Evolutionary conservation across 2,113 vertebrate species (phyloP).

Genomic region (Bufo gargarizans): DNA sequence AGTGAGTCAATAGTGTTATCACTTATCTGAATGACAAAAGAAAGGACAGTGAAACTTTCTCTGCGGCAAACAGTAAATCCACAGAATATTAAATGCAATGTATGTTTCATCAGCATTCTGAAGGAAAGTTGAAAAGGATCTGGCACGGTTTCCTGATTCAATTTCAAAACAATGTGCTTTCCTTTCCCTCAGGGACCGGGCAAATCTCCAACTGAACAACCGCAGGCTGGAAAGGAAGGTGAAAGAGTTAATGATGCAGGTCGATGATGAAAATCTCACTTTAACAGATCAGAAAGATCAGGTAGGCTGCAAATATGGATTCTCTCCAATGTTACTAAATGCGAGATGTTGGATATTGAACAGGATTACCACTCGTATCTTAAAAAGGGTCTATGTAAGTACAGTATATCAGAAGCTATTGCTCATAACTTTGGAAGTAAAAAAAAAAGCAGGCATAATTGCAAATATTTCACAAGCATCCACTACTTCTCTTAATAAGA

Average conservation of each 20-base stretch:
- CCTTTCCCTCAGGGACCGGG: conserved; percentile 78
- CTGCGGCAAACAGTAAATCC: conserved; percentile 14
- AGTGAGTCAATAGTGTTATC: not conserved
- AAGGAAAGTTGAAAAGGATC: conserved; percentile 27
- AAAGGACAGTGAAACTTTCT: not conserved
- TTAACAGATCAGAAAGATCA: conserved; percentile 96
- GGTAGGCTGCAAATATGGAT: conserved; percentile 65
- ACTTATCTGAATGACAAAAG: not conserved
- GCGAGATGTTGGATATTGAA: not conserved
- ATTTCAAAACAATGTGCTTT: conserved; percentile 49
- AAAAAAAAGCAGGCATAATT: too few relatives aligned
- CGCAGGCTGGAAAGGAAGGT: conserved; percentile 93
- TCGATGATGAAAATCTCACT: conserved; percentile 90
- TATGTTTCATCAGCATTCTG: conserved; percentile 38
- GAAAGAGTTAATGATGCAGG: conserved; percentile 94
- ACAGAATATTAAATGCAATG: conserved; percentile 35
- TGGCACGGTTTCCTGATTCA: conserved; percentile 20
- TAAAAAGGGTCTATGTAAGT: not conserved
- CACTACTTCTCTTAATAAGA: not conserved
- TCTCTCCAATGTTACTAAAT: not conserved
- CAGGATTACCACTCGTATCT: not conserved
- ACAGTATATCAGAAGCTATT: not conserved
- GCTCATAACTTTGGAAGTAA: not conserved
- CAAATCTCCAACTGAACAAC: conserved; percentile 88
- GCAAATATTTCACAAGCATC: too few relatives aligned